phyloP scores from a whole-genome alignment of 2,113 vertebrate species.

The Pachycephala philippinensis region DNA sequence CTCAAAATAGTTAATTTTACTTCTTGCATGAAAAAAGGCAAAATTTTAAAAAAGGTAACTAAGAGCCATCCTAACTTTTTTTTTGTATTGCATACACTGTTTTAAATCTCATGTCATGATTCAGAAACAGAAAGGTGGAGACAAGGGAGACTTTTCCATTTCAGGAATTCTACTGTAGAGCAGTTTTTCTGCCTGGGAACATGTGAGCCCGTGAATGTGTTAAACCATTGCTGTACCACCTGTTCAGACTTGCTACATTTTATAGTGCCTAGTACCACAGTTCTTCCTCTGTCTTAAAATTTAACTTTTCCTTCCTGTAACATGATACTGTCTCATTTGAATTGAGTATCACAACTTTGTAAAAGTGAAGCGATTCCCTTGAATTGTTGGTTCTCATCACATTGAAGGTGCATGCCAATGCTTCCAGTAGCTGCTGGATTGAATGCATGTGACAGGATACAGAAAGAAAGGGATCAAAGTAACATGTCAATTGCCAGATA shows the following conservation, averaged over 20 bases:
- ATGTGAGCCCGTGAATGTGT: not conserved
- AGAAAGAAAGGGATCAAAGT: slow-evolving; percentile 70
- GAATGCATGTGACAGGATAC: slow-evolving; percentile 55
- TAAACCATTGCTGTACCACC: not conserved
- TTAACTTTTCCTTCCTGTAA: not conserved
- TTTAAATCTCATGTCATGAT: not conserved
- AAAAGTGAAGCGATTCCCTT: not conserved
- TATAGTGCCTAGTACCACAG: not conserved
- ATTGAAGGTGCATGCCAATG: not conserved
- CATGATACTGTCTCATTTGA: not conserved
- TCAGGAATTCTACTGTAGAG: not conserved
- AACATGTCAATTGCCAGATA: slow-evolving; percentile 63
- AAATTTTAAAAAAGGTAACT: not conserved
- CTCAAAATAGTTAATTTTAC: not conserved
- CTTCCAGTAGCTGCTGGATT: slow-evolving; percentile 62
- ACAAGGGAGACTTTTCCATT: not conserved
- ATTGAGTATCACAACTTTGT: not conserved
- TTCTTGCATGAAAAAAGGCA: not conserved
- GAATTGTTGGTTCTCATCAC: not conserved
- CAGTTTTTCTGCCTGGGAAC: not conserved
- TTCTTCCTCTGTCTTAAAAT: not conserved
- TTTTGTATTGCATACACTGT: not conserved
- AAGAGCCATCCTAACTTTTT: not conserved
- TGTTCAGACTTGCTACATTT: not conserved
- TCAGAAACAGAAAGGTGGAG: not conserved